Percentiles rank a stretch among this genome's conserved stretches.
phyloP scores from a whole-genome alignment of 1,140 invertebrate genomes.

The Pogonus chalceus region DNA sequence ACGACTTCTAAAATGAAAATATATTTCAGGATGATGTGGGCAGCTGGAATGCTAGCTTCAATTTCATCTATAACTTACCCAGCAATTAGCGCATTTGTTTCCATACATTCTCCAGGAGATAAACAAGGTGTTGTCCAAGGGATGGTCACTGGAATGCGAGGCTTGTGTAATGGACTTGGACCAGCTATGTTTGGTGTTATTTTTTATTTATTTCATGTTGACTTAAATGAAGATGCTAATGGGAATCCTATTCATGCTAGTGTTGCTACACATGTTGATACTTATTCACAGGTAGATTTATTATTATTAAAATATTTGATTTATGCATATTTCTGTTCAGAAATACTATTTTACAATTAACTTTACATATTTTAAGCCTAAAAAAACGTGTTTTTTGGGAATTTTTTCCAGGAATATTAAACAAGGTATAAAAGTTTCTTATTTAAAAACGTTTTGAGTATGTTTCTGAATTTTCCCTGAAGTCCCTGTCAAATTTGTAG shows the following conservation, averaged over 20 bases:
- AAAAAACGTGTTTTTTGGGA: too few species aligned
- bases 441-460: too few species aligned
- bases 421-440: too few species aligned
- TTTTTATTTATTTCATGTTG: conserved; percentile 97
- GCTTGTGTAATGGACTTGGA: conserved; percentile 85
- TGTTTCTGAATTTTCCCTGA: too few species aligned
- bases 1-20: too few species aligned
- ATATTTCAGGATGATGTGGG: conserved; percentile 99
- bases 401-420: too few species aligned
- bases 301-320: conserved; percentile 1
- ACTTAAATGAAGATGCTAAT: conserved; percentile 66
- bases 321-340: neutral
- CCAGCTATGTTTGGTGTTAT: conserved; percentile 96
- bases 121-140: conserved; percentile 96
- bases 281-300: conserved; percentile 41
- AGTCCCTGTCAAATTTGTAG: too few species aligned
- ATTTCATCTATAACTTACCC: conserved; percentile 95
- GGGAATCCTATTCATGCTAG: conserved; percentile 55
- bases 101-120: conserved; percentile 91
- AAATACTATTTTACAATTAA: too few species aligned
- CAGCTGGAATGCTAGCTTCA: conserved; percentile 88
- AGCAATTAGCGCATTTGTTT: conserved; percentile 98
- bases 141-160: conserved; percentile 93
- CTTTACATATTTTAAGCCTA: too few species aligned
- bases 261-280: conserved; percentile 44